These are phyloP conservation scores for Xylophagus ater DNA, from an alignment of 2,888 invertebrate genomes.

Conservation along the genomic window DNA sequence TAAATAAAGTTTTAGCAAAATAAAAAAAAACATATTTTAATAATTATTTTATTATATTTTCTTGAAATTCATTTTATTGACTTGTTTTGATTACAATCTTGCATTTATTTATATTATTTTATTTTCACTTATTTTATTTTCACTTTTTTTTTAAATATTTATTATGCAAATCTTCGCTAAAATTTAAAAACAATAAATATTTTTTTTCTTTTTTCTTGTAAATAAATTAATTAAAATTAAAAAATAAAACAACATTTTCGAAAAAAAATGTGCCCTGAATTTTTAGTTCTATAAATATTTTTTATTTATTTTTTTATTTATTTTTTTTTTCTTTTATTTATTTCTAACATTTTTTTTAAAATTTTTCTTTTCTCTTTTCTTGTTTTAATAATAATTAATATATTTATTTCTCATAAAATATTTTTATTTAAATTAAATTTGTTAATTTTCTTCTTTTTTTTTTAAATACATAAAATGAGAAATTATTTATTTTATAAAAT, in stretches of 20 bases:
- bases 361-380: no score
- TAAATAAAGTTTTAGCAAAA: neutral
- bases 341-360: neutral
- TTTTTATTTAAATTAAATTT: no score
- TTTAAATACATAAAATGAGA: no score
- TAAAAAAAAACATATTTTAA: neutral
- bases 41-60: neutral
- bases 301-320: constrained; percentile 2
- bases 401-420: no score
- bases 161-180: no score
- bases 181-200: no score
- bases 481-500: no score
- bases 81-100: constrained; percentile 15
- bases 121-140: constrained; percentile 3
- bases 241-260: constrained; percentile 8
- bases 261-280: constrained; percentile 16
- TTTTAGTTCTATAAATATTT: constrained; percentile 7
- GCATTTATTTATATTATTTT: constrained; percentile 3
- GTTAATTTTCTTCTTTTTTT: no score
- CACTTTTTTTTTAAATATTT: neutral
- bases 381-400: no score
- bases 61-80: constrained; percentile 11
- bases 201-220: no score
- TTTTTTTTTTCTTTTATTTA: constrained; percentile 1
- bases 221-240: no score